A percentile compares a stretch with the other conserved stretches of the same genome.
Evolutionary conservation across 2,113 vertebrate species (phyloP).

Genomic region (Paracanthobrama guichenoti): DNA sequence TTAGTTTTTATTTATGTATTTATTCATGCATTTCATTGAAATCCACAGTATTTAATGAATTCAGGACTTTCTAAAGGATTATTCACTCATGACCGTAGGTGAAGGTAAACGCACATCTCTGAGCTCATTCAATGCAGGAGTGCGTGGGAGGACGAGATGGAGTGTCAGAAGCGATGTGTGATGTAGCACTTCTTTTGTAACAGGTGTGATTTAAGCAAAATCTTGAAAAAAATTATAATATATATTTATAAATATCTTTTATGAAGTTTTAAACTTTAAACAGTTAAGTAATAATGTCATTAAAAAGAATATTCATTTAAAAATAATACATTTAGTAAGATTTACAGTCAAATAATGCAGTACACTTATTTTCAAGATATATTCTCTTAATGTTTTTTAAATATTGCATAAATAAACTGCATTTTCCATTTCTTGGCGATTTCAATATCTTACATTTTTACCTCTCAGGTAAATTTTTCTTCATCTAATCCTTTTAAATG

Average conservation of each 20-base stretch:
- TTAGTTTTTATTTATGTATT: background rate
- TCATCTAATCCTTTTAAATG: background rate
- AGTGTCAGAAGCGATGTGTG: background rate
- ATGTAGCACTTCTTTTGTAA: background rate
- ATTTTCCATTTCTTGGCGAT: too few relatives aligned
- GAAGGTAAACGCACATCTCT: background rate
- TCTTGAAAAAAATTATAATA: background rate
- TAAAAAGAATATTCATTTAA: background rate
- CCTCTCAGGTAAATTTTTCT: background rate
- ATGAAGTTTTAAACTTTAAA: too few relatives aligned
- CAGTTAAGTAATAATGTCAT: background rate
- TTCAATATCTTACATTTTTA: background rate
- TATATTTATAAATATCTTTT: background rate
- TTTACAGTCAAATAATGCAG: background rate
- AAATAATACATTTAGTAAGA: background rate
- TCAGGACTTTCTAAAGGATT: background rate
- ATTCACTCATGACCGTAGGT: background rate
- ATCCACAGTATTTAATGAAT: background rate
- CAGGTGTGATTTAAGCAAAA: background rate
- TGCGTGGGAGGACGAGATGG: background rate
- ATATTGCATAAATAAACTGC: background rate
- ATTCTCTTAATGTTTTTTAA: background rate
- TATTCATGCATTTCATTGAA: background rate
- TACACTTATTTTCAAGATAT: background rate
- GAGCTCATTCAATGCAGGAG: slow-evolving; percentile 19